phyloP scores from a whole-genome alignment of 1,140 invertebrate genomes.

The Epicauta chinensis region DNA sequence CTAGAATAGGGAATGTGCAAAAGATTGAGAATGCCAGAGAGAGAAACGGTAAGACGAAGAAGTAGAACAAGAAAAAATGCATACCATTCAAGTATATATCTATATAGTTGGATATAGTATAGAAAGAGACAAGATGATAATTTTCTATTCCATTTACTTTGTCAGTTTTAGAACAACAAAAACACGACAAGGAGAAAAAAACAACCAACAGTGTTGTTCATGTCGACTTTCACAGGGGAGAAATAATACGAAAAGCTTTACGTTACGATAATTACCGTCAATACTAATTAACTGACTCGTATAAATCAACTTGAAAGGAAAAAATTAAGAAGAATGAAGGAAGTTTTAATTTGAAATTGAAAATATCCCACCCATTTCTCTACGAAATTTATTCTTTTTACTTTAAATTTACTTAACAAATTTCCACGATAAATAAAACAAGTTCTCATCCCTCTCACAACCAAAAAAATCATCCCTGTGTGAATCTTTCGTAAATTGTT shows the following conservation, averaged over 20 bases:
- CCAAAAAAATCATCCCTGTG: too few species aligned
- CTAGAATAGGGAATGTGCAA: constrained; percentile 36
- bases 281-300: constrained; percentile 32
- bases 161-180: constrained; percentile 24
- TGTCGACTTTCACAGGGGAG: constrained; percentile 11
- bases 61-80: constrained; percentile 36
- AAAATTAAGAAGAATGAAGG: constrained; percentile 11
- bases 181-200: too few species aligned
- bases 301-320: constrained; percentile 27
- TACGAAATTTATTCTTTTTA: too few species aligned
- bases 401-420: too few species aligned
- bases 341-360: constrained; percentile 23
- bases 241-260: constrained; percentile 27
- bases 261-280: constrained; percentile 32
- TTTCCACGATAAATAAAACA: too few species aligned
- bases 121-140: constrained; percentile 32
- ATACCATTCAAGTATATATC: constrained; percentile 35
- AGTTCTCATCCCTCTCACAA: too few species aligned
- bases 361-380: background rate
- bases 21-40: constrained; percentile 31
- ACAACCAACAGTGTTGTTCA: constrained; percentile 16
- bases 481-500: too few species aligned
- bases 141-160: constrained; percentile 40
- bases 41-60: too few species aligned
- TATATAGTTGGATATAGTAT: too few species aligned